Conservation (phyloP, 2,113 vertebrate species). For the Pomatorhinus ruficollis region DNA sequence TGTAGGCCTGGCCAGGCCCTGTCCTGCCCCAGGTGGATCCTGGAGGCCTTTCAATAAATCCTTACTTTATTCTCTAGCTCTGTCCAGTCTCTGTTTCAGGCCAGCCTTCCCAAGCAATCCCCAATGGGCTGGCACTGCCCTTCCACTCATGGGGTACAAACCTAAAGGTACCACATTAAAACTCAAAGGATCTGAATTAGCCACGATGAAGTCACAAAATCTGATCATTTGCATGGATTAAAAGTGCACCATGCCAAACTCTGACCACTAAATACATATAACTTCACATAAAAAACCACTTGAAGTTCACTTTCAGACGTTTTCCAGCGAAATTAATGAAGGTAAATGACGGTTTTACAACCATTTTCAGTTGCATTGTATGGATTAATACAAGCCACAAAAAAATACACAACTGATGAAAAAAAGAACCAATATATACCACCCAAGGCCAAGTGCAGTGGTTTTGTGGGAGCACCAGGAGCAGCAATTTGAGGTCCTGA, state of each 20-base stretch:
- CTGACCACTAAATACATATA: not conserved
- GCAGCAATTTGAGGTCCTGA: fast-evolving
- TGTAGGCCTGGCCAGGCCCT: not conserved
- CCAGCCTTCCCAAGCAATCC: not conserved
- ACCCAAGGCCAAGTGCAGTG: not conserved
- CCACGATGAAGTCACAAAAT: not conserved
- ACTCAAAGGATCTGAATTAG: not conserved
- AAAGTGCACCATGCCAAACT: not conserved
- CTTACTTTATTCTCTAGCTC: not conserved
- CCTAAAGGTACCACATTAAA: too few species aligned
- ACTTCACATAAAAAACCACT: not conserved
- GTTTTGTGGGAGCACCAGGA: not conserved
- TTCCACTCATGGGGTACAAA: fast-evolving
- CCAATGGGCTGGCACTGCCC: not conserved
- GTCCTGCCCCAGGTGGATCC: not conserved
- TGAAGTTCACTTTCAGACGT: not conserved
- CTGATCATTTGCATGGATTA: not conserved
- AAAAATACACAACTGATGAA: not conserved
- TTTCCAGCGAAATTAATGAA: not conserved
- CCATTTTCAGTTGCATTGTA: not conserved
- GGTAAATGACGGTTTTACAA: not conserved
- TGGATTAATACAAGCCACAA: not conserved
- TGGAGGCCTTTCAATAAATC: not conserved
- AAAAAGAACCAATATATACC: not conserved
- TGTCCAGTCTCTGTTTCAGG: not conserved